These are phyloP conservation scores for Bovichtus variegatus DNA, from an alignment of 2,797 vertebrate species.

Conservation along the genomic window DNA sequence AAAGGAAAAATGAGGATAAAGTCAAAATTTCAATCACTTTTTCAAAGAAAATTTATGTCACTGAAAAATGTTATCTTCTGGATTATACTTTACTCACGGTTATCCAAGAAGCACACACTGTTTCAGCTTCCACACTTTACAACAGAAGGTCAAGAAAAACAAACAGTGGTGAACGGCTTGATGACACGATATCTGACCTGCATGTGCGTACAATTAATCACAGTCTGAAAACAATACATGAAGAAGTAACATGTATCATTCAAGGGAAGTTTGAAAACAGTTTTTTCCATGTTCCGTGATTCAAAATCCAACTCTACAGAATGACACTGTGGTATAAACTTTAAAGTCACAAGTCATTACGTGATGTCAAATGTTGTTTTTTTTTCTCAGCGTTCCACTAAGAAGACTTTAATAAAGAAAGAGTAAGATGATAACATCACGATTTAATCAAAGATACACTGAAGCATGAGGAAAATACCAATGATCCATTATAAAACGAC, in stretches of 20 bases:
- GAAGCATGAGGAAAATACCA: slow-evolving; percentile 12
- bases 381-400: neutral
- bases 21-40: neutral
- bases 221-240: neutral
- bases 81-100: neutral
- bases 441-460: slow-evolving; percentile 14
- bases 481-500: neutral
- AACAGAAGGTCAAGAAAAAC: slow-evolving; percentile 5
- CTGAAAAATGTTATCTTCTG: neutral
- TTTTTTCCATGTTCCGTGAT: neutral
- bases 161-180: neutral
- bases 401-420: slow-evolving; percentile 23
- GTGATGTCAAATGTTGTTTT: neutral
- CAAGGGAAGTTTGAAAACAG: neutral
- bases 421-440: slow-evolving; percentile 9
- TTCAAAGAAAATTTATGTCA: neutral
- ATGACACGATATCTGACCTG: slow-evolving; percentile 5
- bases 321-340: neutral
- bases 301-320: neutral
- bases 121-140: neutral
- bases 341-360: neutral
- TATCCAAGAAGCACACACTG: neutral
- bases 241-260: neutral
- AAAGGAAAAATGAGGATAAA: neutral
- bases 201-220: neutral